phyloP scores from a whole-genome alignment of 1,140 invertebrate species.

The Plodia interpunctella region DNA sequence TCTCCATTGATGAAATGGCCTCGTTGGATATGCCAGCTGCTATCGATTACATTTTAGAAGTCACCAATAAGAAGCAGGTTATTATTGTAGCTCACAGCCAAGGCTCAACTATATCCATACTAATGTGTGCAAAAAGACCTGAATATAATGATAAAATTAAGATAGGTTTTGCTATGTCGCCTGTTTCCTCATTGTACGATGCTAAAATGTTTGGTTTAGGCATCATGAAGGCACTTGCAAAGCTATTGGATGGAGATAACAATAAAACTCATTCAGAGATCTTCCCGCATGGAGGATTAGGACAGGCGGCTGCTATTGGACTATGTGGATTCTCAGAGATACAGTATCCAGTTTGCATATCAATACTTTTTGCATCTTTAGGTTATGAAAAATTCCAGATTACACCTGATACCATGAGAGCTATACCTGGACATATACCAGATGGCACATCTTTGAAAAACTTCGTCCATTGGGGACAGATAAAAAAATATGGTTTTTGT shows the following conservation, averaged over 20 bases:
- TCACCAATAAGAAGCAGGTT: conserved; percentile 70
- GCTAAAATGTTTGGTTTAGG: too few species aligned
- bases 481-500: neutral
- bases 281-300: neutral
- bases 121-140: conserved; percentile 61
- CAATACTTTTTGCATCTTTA: neutral
- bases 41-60: conserved; percentile 78
- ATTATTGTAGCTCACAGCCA: conserved; percentile 79
- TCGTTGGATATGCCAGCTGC: conserved; percentile 28
- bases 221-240: neutral
- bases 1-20: neutral
- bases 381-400: conserved; percentile 1
- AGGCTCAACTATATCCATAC: conserved; percentile 69
- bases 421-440: neutral
- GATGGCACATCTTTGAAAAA: neutral
- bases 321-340: neutral
- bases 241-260: neutral
- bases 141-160: conserved; percentile 76
- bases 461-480: neutral
- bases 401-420: neutral
- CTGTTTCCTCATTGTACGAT: too few species aligned
- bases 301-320: neutral
- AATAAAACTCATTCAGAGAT: conserved; percentile 16
- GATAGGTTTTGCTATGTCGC: neutral
- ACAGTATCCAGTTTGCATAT: neutral